phyloP scores from a whole-genome alignment of 2,888 invertebrate species.

The Thalpophila matura region DNA sequence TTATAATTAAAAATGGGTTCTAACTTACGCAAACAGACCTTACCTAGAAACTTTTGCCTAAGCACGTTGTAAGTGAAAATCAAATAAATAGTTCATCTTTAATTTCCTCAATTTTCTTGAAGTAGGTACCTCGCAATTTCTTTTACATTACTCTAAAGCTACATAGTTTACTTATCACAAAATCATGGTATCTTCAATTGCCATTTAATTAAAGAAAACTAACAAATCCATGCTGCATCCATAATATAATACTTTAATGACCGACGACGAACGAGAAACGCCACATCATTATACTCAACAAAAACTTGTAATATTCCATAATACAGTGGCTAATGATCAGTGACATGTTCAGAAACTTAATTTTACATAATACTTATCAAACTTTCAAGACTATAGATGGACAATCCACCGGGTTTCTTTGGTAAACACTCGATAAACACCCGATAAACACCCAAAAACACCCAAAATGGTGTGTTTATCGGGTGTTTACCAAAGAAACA shows the following conservation, averaged over 20 bases:
- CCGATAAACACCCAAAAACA: too few relatives aligned
- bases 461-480: too few relatives aligned
- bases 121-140: conserved; percentile 28
- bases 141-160: neutral
- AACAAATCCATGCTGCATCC: conserved; percentile 32
- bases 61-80: too few relatives aligned
- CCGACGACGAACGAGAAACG: conserved; percentile 54
- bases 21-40: too few relatives aligned
- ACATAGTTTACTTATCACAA: neutral
- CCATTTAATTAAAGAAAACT: conserved; percentile 26
- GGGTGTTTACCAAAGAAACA: too few relatives aligned
- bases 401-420: too few relatives aligned
- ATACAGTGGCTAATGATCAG: conserved; percentile 12
- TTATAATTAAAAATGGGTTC: too few relatives aligned
- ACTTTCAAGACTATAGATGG: too few relatives aligned
- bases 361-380: too few relatives aligned
- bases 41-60: too few relatives aligned
- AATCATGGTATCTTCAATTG: conserved; percentile 8
- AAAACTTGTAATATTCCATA: conserved; percentile 42
- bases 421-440: too few relatives aligned
- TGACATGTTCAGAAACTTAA: neutral
- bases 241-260: conserved; percentile 38
- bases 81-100: too few relatives aligned
- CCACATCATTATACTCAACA: conserved; percentile 40
- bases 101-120: neutral